Conservation (phyloP, 2,797 vertebrate genomes). For the Enteromius unitaeniatus region DNA sequence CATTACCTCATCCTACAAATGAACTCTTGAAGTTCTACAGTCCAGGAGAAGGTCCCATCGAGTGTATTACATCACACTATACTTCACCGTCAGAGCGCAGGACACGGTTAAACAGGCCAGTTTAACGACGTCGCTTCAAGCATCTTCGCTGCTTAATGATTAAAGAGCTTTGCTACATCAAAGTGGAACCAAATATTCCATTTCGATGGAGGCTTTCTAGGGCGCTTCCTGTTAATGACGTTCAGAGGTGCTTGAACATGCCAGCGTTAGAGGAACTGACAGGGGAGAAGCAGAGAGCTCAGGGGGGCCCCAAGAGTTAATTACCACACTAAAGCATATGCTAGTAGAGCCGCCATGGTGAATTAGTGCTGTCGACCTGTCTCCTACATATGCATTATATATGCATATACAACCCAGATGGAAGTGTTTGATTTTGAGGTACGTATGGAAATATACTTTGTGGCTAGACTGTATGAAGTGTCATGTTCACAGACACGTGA, state of each 20-base stretch:
- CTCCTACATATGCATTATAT: conserved; percentile 53
- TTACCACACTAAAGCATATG: conserved; percentile 56
- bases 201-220: conserved; percentile 73
- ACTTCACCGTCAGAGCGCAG: conserved; percentile 44
- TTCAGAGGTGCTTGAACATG: conserved; percentile 62
- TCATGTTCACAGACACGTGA: conserved; percentile 69
- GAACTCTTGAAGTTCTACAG: conserved; percentile 26
- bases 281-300: conserved; percentile 32
- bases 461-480: conserved; percentile 5
- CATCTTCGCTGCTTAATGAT: conserved; percentile 71
- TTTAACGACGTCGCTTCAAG: conserved; percentile 71
- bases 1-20: background rate
- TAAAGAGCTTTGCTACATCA: conserved; percentile 75
- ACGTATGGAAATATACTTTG: conserved; percentile 28
- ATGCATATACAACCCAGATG: conserved; percentile 47
- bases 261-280: conserved; percentile 40
- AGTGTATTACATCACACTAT: conserved; percentile 51
- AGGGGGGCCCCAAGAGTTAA: conserved; percentile 48
- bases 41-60: background rate
- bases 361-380: conserved; percentile 47
- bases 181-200: conserved; percentile 76
- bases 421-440: conserved; percentile 44
- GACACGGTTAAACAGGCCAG: conserved; percentile 74
- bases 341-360: conserved; percentile 56
- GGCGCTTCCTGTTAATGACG: conserved; percentile 71